These are phyloP conservation scores for Larimichthys crocea DNA, from an alignment of 2,113 vertebrate species.

Conservation along the genomic window DNA sequence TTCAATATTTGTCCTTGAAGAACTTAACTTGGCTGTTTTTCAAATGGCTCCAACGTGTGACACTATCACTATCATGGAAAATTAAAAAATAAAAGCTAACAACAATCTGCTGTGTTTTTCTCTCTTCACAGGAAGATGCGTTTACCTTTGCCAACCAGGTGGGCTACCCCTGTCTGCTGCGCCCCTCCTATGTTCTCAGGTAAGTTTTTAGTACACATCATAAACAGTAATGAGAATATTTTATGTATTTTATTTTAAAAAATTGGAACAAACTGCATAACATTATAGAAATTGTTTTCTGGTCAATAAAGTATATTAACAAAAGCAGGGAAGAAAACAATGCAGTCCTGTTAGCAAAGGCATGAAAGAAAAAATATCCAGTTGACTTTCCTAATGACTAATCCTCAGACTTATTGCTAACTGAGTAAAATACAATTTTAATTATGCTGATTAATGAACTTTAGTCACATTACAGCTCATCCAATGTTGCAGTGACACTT, in stretches of 20 bases:
- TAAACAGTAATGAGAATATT: not conserved
- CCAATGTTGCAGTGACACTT: conserved; percentile 43
- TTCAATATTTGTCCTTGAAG: too few species aligned
- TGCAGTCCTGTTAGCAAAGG: not conserved
- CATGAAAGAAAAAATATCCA: not conserved
- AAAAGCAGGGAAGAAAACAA: not conserved
- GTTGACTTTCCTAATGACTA: not conserved
- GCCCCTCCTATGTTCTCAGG: conserved; percentile 96
- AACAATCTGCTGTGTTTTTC: conserved; percentile 10
- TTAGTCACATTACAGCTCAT: not conserved
- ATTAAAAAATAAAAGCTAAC: not conserved
- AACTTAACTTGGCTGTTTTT: not conserved
- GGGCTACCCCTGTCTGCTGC: conserved; percentile 93
- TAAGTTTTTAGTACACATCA: conserved; percentile 66
- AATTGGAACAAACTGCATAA: not conserved
- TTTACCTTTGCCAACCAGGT: conserved; percentile 89
- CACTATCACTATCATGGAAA: not conserved
- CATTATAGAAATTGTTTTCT: not conserved
- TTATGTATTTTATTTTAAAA: not conserved
- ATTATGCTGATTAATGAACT: conserved; percentile 36
- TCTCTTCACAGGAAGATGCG: conserved; percentile 88
- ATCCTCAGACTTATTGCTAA: conserved; percentile 19
- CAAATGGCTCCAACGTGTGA: not conserved
- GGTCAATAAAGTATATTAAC: not conserved
- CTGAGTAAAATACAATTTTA: conserved; percentile 30